Base-by-base conservation (phyloP, 2,888 invertebrate species). In the Colostygia pectinataria region DNA sequence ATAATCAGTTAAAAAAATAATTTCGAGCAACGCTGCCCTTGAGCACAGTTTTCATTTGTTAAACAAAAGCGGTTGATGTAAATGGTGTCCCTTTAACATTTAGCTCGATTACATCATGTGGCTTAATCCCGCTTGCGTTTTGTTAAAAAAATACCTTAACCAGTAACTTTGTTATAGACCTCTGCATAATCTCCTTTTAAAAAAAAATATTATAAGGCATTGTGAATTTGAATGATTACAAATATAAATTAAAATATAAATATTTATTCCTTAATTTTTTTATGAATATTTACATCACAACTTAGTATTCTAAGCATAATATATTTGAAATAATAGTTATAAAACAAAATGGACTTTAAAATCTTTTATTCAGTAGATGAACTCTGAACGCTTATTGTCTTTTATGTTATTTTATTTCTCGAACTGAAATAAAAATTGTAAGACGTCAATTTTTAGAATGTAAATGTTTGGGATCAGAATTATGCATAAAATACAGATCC, bases 1-100 rank as follows among this genome's bases (percentile, higher is more conserved):
- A 48, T 52, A 47, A 62, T 51, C 41, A 48, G 43, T 55, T 47
- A 71, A 74, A 71, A 69, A 78, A 74, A 70, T 74, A 71, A 73
- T 64, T 59, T 62, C 64, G 48, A 64, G 61, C 52, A 72, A 76
- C 59, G 66, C 67, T 65, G 64, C 77, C 77, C 74, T 63, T 61
- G 79, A 77, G 81, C 72, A 66, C 75, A 75, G 74, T 79, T 81
- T 78, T 71, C 83, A 81, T 82, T 83, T 81, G 78, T 81, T 80
- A 74, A 74, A 77, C 81, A 77, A 76, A 82, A 76, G 75, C 77
- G 77, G 77, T 80, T 82, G 80, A 81, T 80, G 77, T 77, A 78
- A 81, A 80, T 70, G 74, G 71, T 65, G 72, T 73, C 78, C 37
- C 71, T 77, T 82, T 80, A 80, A 76, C 78, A 77, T 82, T 80